Evolutionary conservation across 1,140 invertebrate species (phyloP), one percentile per base, ranked within the genome.

Genomic region (Saxidomus purpurata): DNA sequence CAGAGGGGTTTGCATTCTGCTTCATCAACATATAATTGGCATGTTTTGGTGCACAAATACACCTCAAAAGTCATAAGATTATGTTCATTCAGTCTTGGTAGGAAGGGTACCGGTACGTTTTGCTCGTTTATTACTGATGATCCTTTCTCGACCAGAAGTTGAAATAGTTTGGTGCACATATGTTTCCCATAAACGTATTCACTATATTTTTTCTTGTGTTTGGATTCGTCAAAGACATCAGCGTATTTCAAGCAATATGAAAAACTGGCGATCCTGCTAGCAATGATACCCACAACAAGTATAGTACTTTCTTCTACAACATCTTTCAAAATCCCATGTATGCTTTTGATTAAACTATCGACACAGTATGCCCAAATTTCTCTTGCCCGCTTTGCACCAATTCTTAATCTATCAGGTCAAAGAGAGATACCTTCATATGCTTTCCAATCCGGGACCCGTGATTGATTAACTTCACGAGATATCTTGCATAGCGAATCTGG

Each of bases 231-330:
- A 61, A 81, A 81, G n/a, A 15, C 25, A 15, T 28, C n/a, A 8
- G n/a, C 11, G 13, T 25, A 6, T 59, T 81, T 81, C 31, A 81
- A 25, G 9, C 79, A 49, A 61, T 81, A 81, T 61, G 79, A 34
- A 31, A 36, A 61, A 19, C 34, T 28, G 15, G 55, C 79, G 9
- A 52, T 61, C 36, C 79, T 81, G 22, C 34, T 43, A 11, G 47
- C n/a, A 36, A 81, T 81, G 28, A 61, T 34, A 22, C 83, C 83
- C 6, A 85, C 83, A 15, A 85, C 59, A 19, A 85, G 69, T 17
- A 85, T 85, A 15, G 22, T 11, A 15, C 36, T 47, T 22, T 25
- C 61, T 9, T 8, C 28, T 9, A 13, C 28, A 17, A 43, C 22
- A 17, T 47, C 17, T 3, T 17, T 19, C 22, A 85, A 25, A 19